Evolutionary conservation across 35 echinoderm and acorn worm genomes (phyloP).

Genomic region (Antedon bifida): DNA sequence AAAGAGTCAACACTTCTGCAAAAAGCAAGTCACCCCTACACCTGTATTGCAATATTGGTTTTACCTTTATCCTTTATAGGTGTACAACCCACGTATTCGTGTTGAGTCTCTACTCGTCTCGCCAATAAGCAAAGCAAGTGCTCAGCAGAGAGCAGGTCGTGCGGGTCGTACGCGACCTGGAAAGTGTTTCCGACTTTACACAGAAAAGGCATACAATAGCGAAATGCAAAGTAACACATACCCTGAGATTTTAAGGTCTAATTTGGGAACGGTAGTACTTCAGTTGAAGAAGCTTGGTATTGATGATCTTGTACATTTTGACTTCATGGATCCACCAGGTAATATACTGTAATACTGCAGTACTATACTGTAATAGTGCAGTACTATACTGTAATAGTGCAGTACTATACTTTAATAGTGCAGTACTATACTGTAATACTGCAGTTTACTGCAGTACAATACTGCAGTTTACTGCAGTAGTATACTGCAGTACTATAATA

Average conservation of each 20-base stretch:
- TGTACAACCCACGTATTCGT: constrained; percentile 95
- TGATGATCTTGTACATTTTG: constrained; percentile 97
- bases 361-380: neutral
- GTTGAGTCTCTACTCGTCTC: constrained; percentile 91
- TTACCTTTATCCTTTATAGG: constrained; percentile 27
- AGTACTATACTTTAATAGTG: no score
- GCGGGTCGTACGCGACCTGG: constrained; percentile 87
- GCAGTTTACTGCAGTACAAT: no score
- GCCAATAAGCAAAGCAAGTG: constrained; percentile 88
- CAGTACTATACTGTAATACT: no score
- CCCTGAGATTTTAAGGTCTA: constrained; percentile 88
- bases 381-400: neutral
- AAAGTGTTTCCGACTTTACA: constrained; percentile 93
- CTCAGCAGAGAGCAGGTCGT: constrained; percentile 92
- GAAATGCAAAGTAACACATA: constrained; percentile 99
- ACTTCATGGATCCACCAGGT: constrained; percentile 99
- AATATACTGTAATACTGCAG: no score
- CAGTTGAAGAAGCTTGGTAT: constrained; percentile 98
- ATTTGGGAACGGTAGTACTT: constrained; percentile 85
- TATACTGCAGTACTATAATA: no score
- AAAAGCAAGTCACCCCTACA: no score
- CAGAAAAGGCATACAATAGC: constrained; percentile 69
- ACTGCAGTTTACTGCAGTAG: no score
- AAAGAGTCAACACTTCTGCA: no score
- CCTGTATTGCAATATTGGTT: no score